Evolutionary conservation across 2,113 vertebrate genomes (phyloP).

Genomic region (Rhipidura dahli): DNA sequence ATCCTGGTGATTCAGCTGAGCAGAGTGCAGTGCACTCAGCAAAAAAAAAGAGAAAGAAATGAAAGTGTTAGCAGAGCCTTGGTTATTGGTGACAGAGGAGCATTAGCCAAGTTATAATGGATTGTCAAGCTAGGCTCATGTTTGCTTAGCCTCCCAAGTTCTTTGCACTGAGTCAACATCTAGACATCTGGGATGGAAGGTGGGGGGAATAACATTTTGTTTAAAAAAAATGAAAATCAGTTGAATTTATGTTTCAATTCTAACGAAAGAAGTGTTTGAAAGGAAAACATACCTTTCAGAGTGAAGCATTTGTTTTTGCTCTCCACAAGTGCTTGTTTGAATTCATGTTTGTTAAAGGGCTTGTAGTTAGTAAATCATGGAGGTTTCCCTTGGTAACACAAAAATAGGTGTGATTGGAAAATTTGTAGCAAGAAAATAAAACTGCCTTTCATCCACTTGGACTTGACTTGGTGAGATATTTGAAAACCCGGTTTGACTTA

Average conservation of each 20-base stretch:
- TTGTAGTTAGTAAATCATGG: slow-evolving; percentile 49
- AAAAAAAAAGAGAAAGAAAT: not conserved
- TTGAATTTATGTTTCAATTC: slow-evolving; percentile 43
- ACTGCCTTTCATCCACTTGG: slow-evolving; percentile 37
- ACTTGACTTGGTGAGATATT: slow-evolving; percentile 12
- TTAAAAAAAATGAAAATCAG: slow-evolving; percentile 24
- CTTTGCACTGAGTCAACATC: slow-evolving; percentile 26
- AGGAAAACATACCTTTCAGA: slow-evolving; percentile 54
- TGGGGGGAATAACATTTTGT: not conserved
- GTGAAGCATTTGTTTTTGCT: slow-evolving; percentile 52
- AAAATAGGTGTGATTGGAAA: slow-evolving; percentile 51
- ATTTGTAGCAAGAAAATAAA: slow-evolving; percentile 23
- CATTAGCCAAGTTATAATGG: slow-evolving; percentile 54
- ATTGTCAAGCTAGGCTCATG: slow-evolving; percentile 34
- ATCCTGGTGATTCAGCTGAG: not conserved
- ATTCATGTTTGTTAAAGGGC: slow-evolving; percentile 29
- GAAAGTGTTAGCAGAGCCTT: slow-evolving; percentile 40
- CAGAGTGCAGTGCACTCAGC: not conserved
- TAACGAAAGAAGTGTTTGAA: slow-evolving; percentile 45
- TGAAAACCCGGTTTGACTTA: slow-evolving; percentile 42
- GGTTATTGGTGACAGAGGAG: slow-evolving; percentile 43
- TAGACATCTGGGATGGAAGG: not conserved
- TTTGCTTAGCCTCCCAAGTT: slow-evolving; percentile 54
- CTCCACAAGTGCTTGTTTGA: slow-evolving; percentile 40
- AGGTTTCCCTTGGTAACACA: slow-evolving; percentile 28